Conservation (phyloP, 2,888 invertebrate species). For the Brenthis daphne region DNA sequence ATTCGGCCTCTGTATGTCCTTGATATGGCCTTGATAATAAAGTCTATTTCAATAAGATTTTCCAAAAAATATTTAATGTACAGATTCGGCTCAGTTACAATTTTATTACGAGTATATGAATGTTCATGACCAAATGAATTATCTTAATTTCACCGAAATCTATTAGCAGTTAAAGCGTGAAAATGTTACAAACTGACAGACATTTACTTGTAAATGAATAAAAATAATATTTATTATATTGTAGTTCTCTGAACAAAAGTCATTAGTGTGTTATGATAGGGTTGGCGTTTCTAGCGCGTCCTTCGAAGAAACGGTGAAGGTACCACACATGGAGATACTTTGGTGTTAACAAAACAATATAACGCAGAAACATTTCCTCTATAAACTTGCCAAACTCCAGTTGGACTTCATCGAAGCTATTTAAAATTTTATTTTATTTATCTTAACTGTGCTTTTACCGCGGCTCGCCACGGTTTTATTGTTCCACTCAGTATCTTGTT, state of each 20-base stretch:
- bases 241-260: not conserved
- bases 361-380: conserved; percentile 8
- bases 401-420: conserved; percentile 10
- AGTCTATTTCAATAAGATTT: too few relatives aligned
- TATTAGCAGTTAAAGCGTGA: too few relatives aligned
- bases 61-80: too few relatives aligned
- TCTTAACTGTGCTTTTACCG: conserved; percentile 9
- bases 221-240: not conserved
- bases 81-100: too few relatives aligned
- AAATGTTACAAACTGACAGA: too few relatives aligned
- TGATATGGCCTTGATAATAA: too few relatives aligned
- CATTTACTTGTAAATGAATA: too few relatives aligned
- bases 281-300: conserved; percentile 16
- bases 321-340: conserved; percentile 11
- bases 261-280: conserved; percentile 22
- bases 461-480: conserved; percentile 30
- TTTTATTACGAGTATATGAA: too few relatives aligned
- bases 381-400: conserved; percentile 18
- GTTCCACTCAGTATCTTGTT: conserved; percentile 23
- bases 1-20: too few relatives aligned
- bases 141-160: too few relatives aligned
- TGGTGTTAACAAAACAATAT: conserved; percentile 1
- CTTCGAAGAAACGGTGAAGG: conserved; percentile 30
- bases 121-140: too few relatives aligned
- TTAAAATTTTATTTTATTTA: conserved; percentile 12